Conservation (phyloP, 35 echinoderm and acorn worm genomes). For the Apostichopus japonicus region DNA sequence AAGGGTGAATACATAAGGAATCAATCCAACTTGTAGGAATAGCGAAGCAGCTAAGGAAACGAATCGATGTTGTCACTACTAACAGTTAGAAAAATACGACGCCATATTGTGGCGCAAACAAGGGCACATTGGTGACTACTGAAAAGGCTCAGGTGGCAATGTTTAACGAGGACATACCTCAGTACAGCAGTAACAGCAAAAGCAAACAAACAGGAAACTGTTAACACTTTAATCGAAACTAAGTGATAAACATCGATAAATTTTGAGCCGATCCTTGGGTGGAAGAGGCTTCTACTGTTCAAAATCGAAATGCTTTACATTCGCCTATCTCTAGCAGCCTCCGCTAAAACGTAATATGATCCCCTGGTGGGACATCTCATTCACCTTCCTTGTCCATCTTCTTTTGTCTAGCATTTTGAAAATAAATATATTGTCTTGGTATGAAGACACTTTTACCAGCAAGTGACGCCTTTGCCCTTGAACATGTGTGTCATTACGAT, state of each 20-base stretch:
- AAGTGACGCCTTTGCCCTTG: slow-evolving; percentile 15
- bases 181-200: neutral
- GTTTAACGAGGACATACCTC: neutral
- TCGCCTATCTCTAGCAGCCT: slow-evolving; percentile 8
- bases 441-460: slow-evolving; percentile 32
- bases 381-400: slow-evolving; percentile 37
- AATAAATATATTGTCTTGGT: slow-evolving; percentile 28
- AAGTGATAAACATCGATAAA: neutral
- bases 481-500: slow-evolving; percentile 3
- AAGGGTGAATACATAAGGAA: neutral
- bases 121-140: too few relatives aligned
- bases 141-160: too few relatives aligned
- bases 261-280: neutral
- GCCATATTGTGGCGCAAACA: too few relatives aligned
- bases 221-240: neutral
- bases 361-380: slow-evolving; percentile 23
- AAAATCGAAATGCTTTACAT: too few relatives aligned
- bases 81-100: too few relatives aligned
- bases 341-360: slow-evolving; percentile 31
- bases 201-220: neutral
- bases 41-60: neutral
- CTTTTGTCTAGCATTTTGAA: slow-evolving; percentile 14
- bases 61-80: too few relatives aligned
- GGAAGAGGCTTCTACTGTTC: too few relatives aligned
- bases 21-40: slow-evolving; percentile 30